Conservation (phyloP, 1,140 invertebrate genomes). For the Pogonognathellus flavescens region DNA sequence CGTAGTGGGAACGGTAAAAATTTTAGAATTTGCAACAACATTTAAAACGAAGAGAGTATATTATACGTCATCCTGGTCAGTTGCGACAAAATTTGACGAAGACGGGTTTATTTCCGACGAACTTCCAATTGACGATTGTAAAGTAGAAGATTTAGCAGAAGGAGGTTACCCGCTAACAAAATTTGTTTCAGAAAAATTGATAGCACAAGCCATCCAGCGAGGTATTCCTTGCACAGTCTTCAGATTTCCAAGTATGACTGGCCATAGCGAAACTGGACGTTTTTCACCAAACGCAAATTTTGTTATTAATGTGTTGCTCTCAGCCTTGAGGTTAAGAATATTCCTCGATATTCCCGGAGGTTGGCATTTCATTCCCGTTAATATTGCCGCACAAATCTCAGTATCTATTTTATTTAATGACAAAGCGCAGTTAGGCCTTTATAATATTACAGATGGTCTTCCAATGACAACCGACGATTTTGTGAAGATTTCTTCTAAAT, state of each 20-base stretch:
- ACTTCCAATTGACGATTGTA: neutral
- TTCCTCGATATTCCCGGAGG: neutral
- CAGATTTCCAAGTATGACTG: neutral
- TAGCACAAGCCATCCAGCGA: neutral
- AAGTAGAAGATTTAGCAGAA: neutral
- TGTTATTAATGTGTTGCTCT: neutral
- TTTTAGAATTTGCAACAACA: no score
- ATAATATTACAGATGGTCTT: neutral
- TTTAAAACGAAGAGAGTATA: neutral
- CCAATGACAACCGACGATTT: neutral
- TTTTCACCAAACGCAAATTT: neutral
- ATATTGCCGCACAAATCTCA: neutral
- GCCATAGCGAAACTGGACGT: neutral
- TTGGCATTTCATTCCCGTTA: neutral
- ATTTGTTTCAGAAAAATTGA: neutral
- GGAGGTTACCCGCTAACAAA: neutral
- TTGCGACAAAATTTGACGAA: neutral
- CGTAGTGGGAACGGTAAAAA: neutral
- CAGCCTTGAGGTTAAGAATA: neutral
- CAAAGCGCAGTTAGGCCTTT: neutral
- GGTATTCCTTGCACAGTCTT: neutral
- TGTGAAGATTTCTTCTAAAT: neutral
- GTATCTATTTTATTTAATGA: neutral
- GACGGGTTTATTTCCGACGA: neutral
- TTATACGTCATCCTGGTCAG: neutral